Evolutionary conservation across 2,113 vertebrate species (phyloP), one percentile per base, ranked within the genome.

Genomic region (Tetraodon nigroviridis): DNA sequence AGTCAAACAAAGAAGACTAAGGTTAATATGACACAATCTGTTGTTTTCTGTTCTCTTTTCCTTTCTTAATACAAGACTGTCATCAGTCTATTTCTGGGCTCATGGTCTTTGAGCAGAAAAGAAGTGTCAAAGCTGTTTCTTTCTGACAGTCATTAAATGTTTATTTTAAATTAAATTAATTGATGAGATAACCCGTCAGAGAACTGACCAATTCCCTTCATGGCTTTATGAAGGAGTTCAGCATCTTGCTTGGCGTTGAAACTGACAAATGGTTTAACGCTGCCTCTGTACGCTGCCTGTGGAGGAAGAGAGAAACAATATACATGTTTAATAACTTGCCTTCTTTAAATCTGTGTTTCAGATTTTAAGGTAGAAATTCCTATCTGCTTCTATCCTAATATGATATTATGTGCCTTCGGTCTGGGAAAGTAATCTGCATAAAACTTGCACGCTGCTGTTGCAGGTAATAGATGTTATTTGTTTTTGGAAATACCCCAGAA

Each of bases 131-230:
- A 49, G 6, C 44, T 46, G 44, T 46, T 46, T 46, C 15, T 46
- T 51, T 51, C 14, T 4, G 4, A 6, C 49, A 15, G 20, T 27
- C 16, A 42, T 24, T 22, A 16, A 22, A 37, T 37, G 2, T 37
- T 37, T 2, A 12, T 12, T 0, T 3, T 3, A 8, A 11, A 37
- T 37, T 10, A 37, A 12, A 37, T 7, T 5, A 7, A 29, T 4
- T 11, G 32, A 37, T 37, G 8, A 16, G 50, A 51, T 6, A 51
- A 21, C 19, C 24, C 18, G 13, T 46, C n/a, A 48, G 27, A 8
- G 48, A 47, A 76, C 85, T 80, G 83, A 97, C 97, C 97, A 1
- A 99, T 76, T 73, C 97, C 97, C 80, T 98, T 99, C 95, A 99
- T 99, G 67, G 97, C 94, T 75, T 92, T 95, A 40, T 93, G 90